phyloP scores from a whole-genome alignment of 2,113 vertebrate genomes.

The Ellobius talpinus region DNA sequence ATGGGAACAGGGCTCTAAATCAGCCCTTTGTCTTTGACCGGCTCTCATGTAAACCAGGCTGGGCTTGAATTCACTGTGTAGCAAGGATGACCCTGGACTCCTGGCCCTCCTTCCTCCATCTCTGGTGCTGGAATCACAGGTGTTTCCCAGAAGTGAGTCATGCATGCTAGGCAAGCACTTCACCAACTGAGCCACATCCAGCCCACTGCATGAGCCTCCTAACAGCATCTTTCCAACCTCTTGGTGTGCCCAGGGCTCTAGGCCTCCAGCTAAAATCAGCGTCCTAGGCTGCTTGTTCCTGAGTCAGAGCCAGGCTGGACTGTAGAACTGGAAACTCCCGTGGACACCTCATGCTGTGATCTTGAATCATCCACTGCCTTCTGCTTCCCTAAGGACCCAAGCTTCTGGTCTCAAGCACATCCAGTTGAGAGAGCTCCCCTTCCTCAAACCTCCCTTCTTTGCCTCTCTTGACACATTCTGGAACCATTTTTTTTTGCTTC shows the following conservation, averaged over 20 bases:
- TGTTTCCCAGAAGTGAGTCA: neutral
- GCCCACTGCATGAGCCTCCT: neutral
- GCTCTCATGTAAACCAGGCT: neutral
- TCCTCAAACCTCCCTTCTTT: neutral
- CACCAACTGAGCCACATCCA: neutral
- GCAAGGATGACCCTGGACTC: neutral
- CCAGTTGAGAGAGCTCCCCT: neutral
- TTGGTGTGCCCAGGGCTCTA: neutral
- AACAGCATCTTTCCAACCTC: neutral
- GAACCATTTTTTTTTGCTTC: neutral
- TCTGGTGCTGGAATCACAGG: neutral
- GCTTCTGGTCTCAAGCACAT: neutral
- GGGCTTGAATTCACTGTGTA: neutral
- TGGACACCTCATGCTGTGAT: neutral
- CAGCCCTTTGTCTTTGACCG: neutral
- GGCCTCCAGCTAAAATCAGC: neutral
- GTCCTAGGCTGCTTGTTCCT: rapidly evolving
- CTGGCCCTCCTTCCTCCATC: neutral
- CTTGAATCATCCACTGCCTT: constrained; percentile 26
- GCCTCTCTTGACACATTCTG: too few species aligned
- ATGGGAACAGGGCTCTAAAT: neutral
- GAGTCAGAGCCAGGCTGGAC: constrained; percentile 42
- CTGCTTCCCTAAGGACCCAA: neutral
- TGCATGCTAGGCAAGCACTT: neutral
- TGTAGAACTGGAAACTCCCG: constrained; percentile 39